phyloP scores from a whole-genome alignment of 2,888 invertebrate species.

The Parasteatoda lunata region DNA sequence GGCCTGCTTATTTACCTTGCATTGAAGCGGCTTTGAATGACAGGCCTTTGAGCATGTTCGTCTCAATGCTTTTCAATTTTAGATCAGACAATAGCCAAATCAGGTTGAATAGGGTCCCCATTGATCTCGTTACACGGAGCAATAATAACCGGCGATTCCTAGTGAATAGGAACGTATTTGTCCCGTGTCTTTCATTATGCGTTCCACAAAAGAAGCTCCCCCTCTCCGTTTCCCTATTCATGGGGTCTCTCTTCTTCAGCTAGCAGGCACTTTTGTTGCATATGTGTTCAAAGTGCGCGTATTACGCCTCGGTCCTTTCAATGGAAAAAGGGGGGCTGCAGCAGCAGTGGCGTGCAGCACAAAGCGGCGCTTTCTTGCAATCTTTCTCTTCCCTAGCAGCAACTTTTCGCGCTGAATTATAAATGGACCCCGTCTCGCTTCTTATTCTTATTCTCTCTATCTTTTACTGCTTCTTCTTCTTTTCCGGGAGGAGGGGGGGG shows the following conservation, averaged over 20 bases:
- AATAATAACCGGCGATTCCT: slow-evolving; percentile 70
- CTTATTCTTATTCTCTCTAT: slow-evolving; percentile 3
- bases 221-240: slow-evolving; percentile 67
- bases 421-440: slow-evolving; percentile 53
- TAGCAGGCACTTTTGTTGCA: slow-evolving; percentile 66
- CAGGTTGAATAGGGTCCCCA: slow-evolving; percentile 68
- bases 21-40: slow-evolving; percentile 68
- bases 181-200: slow-evolving; percentile 70
- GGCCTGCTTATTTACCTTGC: slow-evolving; percentile 68
- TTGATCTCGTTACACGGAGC: slow-evolving; percentile 70
- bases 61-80: slow-evolving; percentile 70
- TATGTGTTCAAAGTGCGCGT: slow-evolving; percentile 69
- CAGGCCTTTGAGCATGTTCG: slow-evolving; percentile 64
- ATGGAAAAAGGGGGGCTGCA: not conserved
- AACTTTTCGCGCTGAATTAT: slow-evolving; percentile 68
- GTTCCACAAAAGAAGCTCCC: slow-evolving; percentile 53
- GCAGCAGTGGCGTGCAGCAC: slow-evolving; percentile 57
- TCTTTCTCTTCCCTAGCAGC: slow-evolving; percentile 44
- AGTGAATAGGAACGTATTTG: slow-evolving; percentile 69
- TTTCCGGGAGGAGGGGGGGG: not conserved
- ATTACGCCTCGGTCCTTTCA: slow-evolving; percentile 66
- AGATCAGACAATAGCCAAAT: slow-evolving; percentile 70
- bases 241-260: slow-evolving; percentile 38
- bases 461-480: not conserved
- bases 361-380: slow-evolving; percentile 64